These are phyloP conservation scores for Syrista parreyssii DNA, from an alignment of 2,888 invertebrate genomes.

Conservation along the genomic window DNA sequence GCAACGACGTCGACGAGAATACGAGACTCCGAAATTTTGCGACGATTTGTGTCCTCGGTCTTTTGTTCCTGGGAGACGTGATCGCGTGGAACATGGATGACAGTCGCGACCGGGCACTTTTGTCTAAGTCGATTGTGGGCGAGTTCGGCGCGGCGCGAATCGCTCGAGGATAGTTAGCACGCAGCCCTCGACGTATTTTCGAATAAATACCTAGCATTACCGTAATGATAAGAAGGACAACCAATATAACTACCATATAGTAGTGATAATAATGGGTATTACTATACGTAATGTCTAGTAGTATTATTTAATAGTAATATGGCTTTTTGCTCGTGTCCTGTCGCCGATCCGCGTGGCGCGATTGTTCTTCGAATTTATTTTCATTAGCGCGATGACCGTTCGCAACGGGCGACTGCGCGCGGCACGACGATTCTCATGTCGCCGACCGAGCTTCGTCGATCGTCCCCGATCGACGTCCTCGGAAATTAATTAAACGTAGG, in stretches of 20 bases:
- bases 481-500: conserved; percentile 65
- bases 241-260: conserved; percentile 54
- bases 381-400: conserved; percentile 29
- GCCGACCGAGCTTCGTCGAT: conserved; percentile 16
- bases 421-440: conserved; percentile 17
- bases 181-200: conserved; percentile 42
- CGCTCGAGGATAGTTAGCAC: conserved; percentile 50
- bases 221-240: conserved; percentile 56
- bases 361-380: conserved; percentile 31
- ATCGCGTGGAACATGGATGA: not conserved
- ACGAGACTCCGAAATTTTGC: not conserved
- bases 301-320: conserved; percentile 41
- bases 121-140: conserved; percentile 1
- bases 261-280: conserved; percentile 60
- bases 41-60: not conserved
- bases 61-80: not conserved
- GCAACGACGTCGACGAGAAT: not conserved
- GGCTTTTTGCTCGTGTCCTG: conserved; percentile 24
- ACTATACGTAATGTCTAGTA: conserved; percentile 60
- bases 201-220: conserved; percentile 58
- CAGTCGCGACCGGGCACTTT: not conserved
- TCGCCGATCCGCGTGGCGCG: conserved; percentile 10
- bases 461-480: conserved; percentile 19
- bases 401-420: conserved; percentile 33
- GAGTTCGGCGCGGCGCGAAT: conserved; percentile 25